Evolutionary conservation across 2,113 vertebrate species (phyloP).

Genomic region (Hirundichthys speculiger): DNA sequence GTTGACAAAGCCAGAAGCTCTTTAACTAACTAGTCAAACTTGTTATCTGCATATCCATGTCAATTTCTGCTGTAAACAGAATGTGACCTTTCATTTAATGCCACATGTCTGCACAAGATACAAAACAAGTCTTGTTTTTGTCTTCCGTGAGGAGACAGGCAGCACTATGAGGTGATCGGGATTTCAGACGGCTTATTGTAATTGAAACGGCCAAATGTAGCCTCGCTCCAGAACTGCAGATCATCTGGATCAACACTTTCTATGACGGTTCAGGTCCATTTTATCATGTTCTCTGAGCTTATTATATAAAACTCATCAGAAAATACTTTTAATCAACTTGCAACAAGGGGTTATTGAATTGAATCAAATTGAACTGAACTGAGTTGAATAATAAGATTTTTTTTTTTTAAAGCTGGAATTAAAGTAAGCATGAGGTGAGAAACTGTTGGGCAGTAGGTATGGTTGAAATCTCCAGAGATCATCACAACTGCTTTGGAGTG

Average conservation of each 20-base stretch:
- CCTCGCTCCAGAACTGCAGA: neutral
- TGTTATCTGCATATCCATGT: no score
- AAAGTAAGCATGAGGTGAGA: no score
- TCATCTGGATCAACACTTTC: neutral
- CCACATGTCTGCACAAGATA: no score
- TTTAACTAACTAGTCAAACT: no score
- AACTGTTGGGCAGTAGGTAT: no score
- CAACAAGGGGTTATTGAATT: neutral
- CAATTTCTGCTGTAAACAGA: constrained; percentile 24
- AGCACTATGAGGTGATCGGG: neutral
- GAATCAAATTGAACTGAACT: no score
- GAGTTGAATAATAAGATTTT: no score
- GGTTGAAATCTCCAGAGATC: no score
- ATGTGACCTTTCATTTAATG: constrained; percentile 32
- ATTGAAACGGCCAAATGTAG: neutral
- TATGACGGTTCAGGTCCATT: neutral
- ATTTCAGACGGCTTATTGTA: no score
- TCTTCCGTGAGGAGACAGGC: neutral
- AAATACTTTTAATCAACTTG: neutral
- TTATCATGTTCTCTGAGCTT: neutral
- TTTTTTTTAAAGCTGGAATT: no score
- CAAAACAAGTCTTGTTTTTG: constrained; percentile 10
- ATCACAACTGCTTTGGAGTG: no score
- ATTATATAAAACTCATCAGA: neutral
- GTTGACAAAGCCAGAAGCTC: no score